Conservation (phyloP, 2,113 vertebrate genomes). For the Otis tarda region DNA sequence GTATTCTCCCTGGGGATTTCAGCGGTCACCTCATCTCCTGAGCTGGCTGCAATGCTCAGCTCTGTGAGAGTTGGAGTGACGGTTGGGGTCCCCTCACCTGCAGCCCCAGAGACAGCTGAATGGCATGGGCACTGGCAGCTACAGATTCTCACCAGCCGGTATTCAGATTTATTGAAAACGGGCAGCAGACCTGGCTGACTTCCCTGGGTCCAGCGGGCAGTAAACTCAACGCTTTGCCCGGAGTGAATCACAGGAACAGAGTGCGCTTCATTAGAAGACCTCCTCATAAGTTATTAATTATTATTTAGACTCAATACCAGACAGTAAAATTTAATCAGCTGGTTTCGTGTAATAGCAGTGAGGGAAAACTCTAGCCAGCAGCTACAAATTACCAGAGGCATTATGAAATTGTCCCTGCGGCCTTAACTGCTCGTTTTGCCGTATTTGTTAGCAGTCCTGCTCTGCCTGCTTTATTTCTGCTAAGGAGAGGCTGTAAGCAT, state of each 20-base stretch:
- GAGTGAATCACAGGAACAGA: neutral
- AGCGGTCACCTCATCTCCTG: fast-evolving
- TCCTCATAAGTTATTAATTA: conserved; percentile 50
- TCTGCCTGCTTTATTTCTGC: neutral
- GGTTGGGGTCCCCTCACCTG: neutral
- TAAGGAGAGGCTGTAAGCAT: neutral
- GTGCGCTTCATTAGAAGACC: neutral
- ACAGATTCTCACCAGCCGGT: neutral
- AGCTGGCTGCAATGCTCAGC: fast-evolving
- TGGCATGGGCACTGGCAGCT: neutral
- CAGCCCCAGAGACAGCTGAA: neutral
- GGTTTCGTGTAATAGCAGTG: neutral
- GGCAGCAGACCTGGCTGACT: neutral
- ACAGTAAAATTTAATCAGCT: conserved; percentile 42
- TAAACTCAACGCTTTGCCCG: fast-evolving
- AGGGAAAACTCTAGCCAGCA: neutral
- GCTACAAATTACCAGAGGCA: neutral
- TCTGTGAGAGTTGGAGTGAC: fast-evolving
- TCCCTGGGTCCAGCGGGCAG: neutral
- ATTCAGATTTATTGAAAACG: neutral
- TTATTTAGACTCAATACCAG: conserved; percentile 43
- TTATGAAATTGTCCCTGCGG: neutral
- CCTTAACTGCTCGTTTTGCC: neutral
- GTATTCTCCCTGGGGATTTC: neutral
- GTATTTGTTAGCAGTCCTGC: neutral